Evolutionary conservation across 2,888 invertebrate species (phyloP).

Genomic region (Erynnis tages): DNA sequence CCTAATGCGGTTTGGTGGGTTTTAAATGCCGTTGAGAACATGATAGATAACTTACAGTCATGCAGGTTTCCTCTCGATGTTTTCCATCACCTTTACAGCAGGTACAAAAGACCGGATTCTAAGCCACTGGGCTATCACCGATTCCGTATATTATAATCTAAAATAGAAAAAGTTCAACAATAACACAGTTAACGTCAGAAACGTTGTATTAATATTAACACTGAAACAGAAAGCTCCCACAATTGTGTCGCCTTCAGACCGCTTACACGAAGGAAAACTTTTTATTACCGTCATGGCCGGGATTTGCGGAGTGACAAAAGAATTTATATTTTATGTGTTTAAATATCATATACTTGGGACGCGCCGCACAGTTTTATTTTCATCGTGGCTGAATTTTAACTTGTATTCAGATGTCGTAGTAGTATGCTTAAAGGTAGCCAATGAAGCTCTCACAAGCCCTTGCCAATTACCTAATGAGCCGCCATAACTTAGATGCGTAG

Average conservation of each 20-base stretch:
- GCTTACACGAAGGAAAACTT: slow-evolving; percentile 16
- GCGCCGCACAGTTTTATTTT: background rate
- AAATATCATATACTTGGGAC: background rate
- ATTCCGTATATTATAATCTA: no score
- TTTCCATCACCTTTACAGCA: no score
- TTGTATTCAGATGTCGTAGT: background rate
- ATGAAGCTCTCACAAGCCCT: no score
- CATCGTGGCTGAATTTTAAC: background rate
- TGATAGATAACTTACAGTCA: no score
- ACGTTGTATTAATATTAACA: slow-evolving; percentile 12
- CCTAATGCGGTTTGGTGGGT: no score
- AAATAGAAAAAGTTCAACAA: background rate
- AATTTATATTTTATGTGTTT: slow-evolving; percentile 14
- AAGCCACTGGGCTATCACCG: no score
- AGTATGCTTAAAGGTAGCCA: no score
- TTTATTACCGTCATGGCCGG: slow-evolving; percentile 17
- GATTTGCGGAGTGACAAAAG: slow-evolving; percentile 16
- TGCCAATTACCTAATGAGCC: no score
- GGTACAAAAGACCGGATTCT: no score
- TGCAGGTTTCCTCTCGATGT: no score
- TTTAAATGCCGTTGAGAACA: no score
- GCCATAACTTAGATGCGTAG: no score
- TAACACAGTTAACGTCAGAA: background rate
- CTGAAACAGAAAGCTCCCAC: slow-evolving; percentile 10
- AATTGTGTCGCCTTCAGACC: slow-evolving; percentile 12